Conservation (phyloP, 1,140 invertebrate species). For the Palaemon carinicauda region DNA sequence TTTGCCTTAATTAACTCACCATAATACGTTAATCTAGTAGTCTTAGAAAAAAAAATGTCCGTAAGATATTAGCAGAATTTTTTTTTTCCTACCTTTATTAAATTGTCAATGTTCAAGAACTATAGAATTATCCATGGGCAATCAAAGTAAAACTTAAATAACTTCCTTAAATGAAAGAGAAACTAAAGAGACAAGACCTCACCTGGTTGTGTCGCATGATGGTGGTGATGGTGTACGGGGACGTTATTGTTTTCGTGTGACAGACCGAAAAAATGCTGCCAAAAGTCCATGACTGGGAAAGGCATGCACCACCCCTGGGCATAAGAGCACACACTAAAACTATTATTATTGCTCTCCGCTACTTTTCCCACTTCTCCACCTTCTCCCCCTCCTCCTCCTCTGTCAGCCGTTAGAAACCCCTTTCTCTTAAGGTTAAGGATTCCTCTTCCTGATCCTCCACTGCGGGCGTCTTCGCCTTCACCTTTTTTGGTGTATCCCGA, state of each 20-base stretch:
- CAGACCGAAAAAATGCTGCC: slow-evolving; percentile 47
- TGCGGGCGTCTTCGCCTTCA: neutral
- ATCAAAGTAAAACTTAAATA: no score
- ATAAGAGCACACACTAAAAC: slow-evolving; percentile 16
- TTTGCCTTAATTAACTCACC: no score
- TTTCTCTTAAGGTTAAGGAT: neutral
- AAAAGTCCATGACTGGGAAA: slow-evolving; percentile 48
- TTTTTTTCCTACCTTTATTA: no score
- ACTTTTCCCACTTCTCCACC: neutral
- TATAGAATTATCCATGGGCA: no score
- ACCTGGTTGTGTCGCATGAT: slow-evolving; percentile 20
- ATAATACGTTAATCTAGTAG: no score
- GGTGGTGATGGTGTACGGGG: neutral
- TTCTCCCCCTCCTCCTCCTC: slow-evolving; percentile 12
- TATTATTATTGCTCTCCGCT: neutral
- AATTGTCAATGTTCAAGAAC: no score
- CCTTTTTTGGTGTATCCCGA: neutral
- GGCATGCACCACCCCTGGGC: slow-evolving; percentile 38
- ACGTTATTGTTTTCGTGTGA: slow-evolving; percentile 48
- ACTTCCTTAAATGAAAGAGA: neutral
- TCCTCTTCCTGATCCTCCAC: slow-evolving; percentile 12
- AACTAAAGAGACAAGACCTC: neutral
- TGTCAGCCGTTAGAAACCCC: neutral
- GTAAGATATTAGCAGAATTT: no score
- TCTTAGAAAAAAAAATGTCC: no score